Base-by-base conservation (phyloP, 2,113 vertebrate species). In the Rhea americana region DNA sequence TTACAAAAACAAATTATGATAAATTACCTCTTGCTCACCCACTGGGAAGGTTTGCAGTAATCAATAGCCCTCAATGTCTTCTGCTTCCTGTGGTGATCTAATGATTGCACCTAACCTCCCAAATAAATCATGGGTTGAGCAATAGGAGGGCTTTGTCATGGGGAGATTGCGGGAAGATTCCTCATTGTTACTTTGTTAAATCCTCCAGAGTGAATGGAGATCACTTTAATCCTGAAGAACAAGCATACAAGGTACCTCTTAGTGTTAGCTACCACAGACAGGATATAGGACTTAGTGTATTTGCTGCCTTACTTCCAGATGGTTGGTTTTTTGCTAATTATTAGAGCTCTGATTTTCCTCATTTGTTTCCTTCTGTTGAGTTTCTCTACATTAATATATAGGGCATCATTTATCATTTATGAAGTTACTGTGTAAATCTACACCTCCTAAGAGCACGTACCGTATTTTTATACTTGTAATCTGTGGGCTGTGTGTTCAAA, bases 171-270 rank as follows among this genome's bases (percentile, higher is more conserved):
- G 9, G n/a, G 35, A 17, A n/a, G 71, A 67, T 35, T 76, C 85
- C 75, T 94, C 85, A 2, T 59, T 32, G 82, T 88, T 85, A 25
- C 47, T 78, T 37, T 84, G 61, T 77, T 26, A 89, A 67, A 81
- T 3, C 41, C 53, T 37, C 65, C 81, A 4, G 5, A 45, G 74
- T 14, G n/a, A 81, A 10, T 7, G 15, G 41, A 2, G 32, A 19
- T 9, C 30, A 0, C 6, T 24, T 21, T 63, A 26, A 30, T 59
- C 41, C 51, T n/a, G 67, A 35, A 75, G 48, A 65, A 0, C 35
- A 7, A 4, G n/a, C 47, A 35, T 1, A 2, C 4, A 2, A 17
- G 9, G n/a, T 8, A 0, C 48, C 5, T 24, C 8, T 48, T 0
- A 6, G 20, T 21, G 65, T 19, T 32, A 17, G 66, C 53, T 5